These are phyloP conservation scores for Brachionus calyciflorus DNA, from an alignment of 1,140 invertebrate species.

Conservation along the genomic window DNA sequence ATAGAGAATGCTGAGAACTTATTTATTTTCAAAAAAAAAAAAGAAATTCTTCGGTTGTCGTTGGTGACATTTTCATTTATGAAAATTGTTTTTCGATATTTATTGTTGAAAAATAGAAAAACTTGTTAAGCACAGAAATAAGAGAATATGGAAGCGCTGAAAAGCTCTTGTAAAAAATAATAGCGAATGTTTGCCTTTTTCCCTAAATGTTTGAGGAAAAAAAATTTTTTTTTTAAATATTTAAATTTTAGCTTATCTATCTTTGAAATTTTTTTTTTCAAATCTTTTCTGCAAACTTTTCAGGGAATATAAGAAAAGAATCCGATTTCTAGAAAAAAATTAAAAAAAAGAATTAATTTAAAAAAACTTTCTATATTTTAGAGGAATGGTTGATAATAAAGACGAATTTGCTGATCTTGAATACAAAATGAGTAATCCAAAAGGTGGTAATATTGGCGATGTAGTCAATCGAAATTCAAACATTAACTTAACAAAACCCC, in stretches of 20 bases:
- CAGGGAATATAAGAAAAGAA: background rate
- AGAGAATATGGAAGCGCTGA: slow-evolving; percentile 19
- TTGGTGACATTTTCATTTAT: slow-evolving; percentile 41
- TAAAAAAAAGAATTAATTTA: background rate
- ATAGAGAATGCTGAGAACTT: background rate
- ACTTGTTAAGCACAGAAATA: too few relatives aligned
- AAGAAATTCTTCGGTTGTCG: slow-evolving; percentile 35
- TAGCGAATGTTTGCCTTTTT: slow-evolving; percentile 11
- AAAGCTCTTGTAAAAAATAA: too few relatives aligned
- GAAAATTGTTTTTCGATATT: slow-evolving; percentile 3
- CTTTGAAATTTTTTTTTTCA: background rate
- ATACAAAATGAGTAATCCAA: slow-evolving; percentile 24
- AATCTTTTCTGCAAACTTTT: slow-evolving; percentile 10
- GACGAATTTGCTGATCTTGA: slow-evolving; percentile 44
- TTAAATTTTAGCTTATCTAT: slow-evolving; percentile 15
- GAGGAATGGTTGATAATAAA: slow-evolving; percentile 39
- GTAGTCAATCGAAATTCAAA: slow-evolving; percentile 40
- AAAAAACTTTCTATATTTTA: background rate
- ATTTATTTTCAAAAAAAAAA: slow-evolving; percentile 18
- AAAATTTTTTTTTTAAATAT: slow-evolving; percentile 19
- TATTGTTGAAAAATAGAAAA: slow-evolving; percentile 15
- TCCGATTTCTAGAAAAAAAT: background rate
- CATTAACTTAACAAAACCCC: slow-evolving; percentile 23
- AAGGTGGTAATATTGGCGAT: background rate
- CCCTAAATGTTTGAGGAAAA: background rate